These are phyloP conservation scores for Diogma glabrata DNA, from an alignment of 2,888 invertebrate species.

Conservation along the genomic window DNA sequence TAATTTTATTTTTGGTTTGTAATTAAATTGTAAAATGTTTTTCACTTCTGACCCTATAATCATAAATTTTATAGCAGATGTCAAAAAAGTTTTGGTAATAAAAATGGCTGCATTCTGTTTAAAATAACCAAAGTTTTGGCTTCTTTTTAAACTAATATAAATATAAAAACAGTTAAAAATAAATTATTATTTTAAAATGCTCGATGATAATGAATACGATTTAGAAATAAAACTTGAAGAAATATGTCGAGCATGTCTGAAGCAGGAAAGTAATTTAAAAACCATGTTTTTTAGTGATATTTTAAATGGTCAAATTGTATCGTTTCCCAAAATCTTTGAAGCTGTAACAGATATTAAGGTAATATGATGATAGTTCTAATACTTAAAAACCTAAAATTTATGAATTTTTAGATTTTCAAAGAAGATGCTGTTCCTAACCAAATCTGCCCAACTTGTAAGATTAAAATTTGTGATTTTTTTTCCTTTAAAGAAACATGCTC, in stretches of 20 bases:
- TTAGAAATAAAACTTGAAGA: conserved; percentile 7
- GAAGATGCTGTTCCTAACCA: conserved; percentile 1
- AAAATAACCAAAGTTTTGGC: background rate
- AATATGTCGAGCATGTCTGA: conserved; percentile 9
- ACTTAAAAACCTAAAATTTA: background rate
- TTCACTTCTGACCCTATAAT: no score
- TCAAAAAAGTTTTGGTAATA: background rate
- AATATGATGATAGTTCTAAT: background rate
- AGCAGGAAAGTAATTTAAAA: conserved; percentile 10
- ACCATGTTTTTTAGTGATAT: conserved; percentile 8
- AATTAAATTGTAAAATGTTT: no score
- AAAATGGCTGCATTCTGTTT: conserved; percentile 10
- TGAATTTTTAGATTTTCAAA: conserved; percentile 1
- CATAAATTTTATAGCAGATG: background rate
- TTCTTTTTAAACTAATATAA: background rate
- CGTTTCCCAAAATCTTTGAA: conserved; percentile 9
- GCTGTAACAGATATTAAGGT: conserved; percentile 5
- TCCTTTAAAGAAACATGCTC: conserved; percentile 7
- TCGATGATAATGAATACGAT: conserved; percentile 7
- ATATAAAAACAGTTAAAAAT: background rate
- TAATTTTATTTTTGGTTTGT: no score
- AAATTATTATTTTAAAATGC: background rate
- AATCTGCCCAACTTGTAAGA: conserved; percentile 8
- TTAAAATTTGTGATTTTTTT: conserved; percentile 2
- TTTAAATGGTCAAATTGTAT: conserved; percentile 4